These are phyloP conservation scores for Arge pagana DNA, from an alignment of 2,888 invertebrate species.

Conservation along the genomic window DNA sequence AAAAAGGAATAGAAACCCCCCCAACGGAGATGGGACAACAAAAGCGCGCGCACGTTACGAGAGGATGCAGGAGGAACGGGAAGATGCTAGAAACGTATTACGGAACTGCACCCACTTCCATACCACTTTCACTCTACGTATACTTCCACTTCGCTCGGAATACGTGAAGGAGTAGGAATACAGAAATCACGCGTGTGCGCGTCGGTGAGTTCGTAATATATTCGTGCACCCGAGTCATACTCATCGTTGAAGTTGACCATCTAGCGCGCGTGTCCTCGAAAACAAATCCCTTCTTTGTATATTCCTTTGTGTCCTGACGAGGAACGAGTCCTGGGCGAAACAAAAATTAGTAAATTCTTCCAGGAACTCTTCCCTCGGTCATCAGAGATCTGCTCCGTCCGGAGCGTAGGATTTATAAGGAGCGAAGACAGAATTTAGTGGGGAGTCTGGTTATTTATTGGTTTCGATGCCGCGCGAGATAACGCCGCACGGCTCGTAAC, in stretches of 20 bases:
- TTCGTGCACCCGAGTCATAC: neutral
- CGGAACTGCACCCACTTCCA: conserved; percentile 48
- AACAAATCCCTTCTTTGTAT: conserved; percentile 36
- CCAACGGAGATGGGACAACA: conserved; percentile 50
- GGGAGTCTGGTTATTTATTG: conserved; percentile 52
- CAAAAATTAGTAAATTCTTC: conserved; percentile 56
- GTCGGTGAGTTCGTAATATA: conserved; percentile 36
- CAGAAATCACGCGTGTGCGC: conserved; percentile 23
- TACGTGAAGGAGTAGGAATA: conserved; percentile 22
- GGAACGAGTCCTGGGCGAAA: conserved; percentile 36
- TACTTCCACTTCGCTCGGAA: conserved; percentile 22
- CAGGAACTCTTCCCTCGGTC: conserved; percentile 49
- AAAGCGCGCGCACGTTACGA: conserved; percentile 54
- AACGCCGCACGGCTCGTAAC: conserved; percentile 42
- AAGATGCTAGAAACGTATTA: conserved; percentile 52
- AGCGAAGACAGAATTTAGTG: conserved; percentile 55
- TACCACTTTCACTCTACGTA: conserved; percentile 32
- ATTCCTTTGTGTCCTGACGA: conserved; percentile 37
- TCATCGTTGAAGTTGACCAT: conserved; percentile 7
- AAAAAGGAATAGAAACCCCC: too few species aligned
- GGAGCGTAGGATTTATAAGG: conserved; percentile 54
- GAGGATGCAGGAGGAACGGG: conserved; percentile 49
- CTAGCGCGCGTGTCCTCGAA: conserved; percentile 9
- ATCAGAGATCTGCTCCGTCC: conserved; percentile 31
- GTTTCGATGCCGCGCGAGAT: conserved; percentile 55